Conservation (phyloP, 2,888 invertebrate species). For the Athalia circularis region DNA sequence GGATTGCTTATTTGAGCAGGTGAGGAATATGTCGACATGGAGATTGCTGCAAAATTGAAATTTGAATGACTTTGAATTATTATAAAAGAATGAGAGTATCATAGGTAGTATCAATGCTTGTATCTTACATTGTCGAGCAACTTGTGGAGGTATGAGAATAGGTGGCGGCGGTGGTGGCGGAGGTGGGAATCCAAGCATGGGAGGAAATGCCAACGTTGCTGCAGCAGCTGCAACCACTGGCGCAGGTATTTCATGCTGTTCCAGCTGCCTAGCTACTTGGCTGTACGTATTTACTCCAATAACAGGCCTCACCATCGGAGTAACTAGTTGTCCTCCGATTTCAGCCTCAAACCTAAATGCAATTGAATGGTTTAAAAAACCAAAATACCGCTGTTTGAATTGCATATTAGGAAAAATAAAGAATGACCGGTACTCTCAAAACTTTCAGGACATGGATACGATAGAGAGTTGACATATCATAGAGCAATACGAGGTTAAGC, state of each 20-base stretch:
- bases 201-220: constrained; percentile 72
- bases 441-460: too few species aligned
- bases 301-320: constrained; percentile 78
- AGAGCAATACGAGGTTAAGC: too few species aligned
- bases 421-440: too few species aligned
- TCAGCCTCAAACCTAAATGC: constrained; percentile 89
- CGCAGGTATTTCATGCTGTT: constrained; percentile 77
- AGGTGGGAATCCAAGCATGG: constrained; percentile 78
- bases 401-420: too few species aligned
- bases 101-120: constrained; percentile 30
- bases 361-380: neutral
- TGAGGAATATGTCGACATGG: constrained; percentile 71
- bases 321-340: constrained; percentile 81
- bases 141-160: constrained; percentile 84
- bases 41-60: constrained; percentile 58
- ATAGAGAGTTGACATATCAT: too few species aligned
- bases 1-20: constrained; percentile 71
- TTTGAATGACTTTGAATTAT: neutral
- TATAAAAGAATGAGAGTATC: constrained; percentile 25
- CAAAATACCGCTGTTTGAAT: neutral
- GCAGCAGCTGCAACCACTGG: constrained; percentile 69
- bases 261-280: constrained; percentile 80
- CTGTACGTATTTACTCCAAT: constrained; percentile 85
- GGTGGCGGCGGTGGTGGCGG: constrained; percentile 82
- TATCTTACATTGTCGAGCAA: constrained; percentile 74